Evolutionary conservation across 2,797 vertebrate species (phyloP).

Genomic region (Ciconia nigra): DNA sequence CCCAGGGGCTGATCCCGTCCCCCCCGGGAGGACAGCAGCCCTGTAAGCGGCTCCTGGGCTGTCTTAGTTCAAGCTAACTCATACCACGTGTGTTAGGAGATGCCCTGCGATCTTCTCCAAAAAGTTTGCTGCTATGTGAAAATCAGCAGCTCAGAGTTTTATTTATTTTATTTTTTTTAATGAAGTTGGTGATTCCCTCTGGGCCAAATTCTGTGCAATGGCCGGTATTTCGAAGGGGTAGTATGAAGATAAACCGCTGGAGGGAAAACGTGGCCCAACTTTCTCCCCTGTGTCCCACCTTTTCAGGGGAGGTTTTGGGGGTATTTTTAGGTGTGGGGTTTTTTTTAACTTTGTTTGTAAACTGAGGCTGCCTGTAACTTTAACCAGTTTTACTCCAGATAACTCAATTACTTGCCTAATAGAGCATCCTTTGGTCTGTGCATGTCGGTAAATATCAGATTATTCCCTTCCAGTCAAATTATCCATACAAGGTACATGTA

Average conservation of each 20-base stretch:
- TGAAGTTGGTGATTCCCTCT: neutral
- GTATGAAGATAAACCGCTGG: neutral
- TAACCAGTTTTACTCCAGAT: neutral
- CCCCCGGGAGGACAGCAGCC: neutral
- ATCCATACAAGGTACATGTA: conserved; percentile 24
- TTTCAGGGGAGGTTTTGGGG: neutral
- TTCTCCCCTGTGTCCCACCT: neutral
- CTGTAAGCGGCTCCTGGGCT: neutral
- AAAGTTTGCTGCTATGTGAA: neutral
- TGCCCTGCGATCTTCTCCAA: neutral
- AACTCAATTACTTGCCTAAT: neutral
- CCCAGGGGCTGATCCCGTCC: neutral
- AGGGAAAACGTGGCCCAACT: neutral
- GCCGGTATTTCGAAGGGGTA: neutral
- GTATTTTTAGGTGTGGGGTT: neutral
- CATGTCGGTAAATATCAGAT: neutral
- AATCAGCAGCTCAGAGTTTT: neutral
- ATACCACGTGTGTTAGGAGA: neutral
- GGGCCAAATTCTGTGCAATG: neutral
- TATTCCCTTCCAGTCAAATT: neutral
- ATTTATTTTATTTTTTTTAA: neutral
- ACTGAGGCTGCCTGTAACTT: conserved; percentile 23
- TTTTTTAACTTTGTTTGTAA: neutral
- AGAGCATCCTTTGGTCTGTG: neutral
- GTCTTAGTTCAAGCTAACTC: neutral